A percentile compares a stretch with the other conserved stretches of the same genome.
phyloP scores from a whole-genome alignment of 2,888 invertebrate genomes.

The Myopa tessellatipennis region DNA sequence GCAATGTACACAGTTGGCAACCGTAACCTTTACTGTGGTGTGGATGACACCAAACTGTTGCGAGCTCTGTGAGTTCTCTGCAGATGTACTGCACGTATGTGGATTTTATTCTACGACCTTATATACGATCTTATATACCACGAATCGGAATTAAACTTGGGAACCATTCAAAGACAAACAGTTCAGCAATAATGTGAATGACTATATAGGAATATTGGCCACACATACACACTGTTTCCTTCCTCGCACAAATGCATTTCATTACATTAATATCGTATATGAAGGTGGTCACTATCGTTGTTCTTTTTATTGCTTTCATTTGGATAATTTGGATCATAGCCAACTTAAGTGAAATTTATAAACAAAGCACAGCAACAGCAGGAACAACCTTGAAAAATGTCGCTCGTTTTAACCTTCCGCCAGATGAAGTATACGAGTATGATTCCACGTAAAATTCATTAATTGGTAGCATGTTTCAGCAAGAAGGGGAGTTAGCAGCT shows the following conservation, averaged over 20 bases:
- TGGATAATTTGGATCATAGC: slow-evolving; percentile 19
- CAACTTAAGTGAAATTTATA: slow-evolving; percentile 30
- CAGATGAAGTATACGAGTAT: neutral
- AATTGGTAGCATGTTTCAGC: neutral
- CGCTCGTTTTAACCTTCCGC: neutral
- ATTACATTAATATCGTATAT: neutral
- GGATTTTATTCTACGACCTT: slow-evolving; percentile 18
- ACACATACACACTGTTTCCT: neutral
- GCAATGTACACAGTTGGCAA: no score
- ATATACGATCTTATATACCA: slow-evolving; percentile 11
- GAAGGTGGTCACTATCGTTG: neutral
- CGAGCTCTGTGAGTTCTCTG: slow-evolving; percentile 12
- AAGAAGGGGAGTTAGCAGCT: no score
- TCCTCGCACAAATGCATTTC: neutral
- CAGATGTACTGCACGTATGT: neutral
- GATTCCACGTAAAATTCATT: no score
- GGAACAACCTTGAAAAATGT: neutral
- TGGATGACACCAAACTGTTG: slow-evolving; percentile 18
- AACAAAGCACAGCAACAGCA: neutral
- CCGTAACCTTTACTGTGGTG: slow-evolving; percentile 15
- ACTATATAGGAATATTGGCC: neutral
- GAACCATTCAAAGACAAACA: slow-evolving; percentile 27
- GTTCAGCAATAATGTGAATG: neutral
- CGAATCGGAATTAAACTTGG: slow-evolving; percentile 1
- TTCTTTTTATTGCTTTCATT: neutral